A percentile compares a stretch with the other conserved stretches of the same genome.
Conservation (phyloP, 2,888 invertebrate genomes). For the Synanthedon andrenaeformis region DNA sequence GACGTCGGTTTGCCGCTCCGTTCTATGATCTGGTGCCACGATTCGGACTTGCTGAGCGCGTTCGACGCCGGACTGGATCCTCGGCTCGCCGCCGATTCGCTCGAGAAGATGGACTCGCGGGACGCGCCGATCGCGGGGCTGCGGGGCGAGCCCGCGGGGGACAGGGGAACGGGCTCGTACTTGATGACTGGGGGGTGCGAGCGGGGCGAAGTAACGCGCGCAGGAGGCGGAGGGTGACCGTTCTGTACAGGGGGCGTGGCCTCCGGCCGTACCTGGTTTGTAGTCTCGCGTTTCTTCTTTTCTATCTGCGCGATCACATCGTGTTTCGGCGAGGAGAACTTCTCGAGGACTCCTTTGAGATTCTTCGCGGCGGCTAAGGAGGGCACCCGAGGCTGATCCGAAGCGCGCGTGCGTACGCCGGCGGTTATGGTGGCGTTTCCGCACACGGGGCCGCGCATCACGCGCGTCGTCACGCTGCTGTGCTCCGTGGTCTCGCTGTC, state of each 20-base stretch:
- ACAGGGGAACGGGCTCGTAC: conserved; percentile 2
- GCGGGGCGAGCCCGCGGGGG: conserved; percentile 2
- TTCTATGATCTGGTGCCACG: conserved; percentile 80
- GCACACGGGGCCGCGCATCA: conserved; percentile 81
- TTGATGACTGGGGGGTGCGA: conserved; percentile 21
- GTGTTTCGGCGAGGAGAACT: conserved; percentile 41
- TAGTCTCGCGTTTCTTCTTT: conserved; percentile 27
- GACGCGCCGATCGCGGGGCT: conserved; percentile 4
- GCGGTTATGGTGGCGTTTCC: conserved; percentile 77
- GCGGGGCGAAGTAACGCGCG: conserved; percentile 19
- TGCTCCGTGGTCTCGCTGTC: conserved; percentile 68
- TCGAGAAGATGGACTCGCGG: conserved; percentile 42
- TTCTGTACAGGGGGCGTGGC: conserved; percentile 19
- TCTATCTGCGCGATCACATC: conserved; percentile 36
- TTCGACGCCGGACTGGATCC: conserved; percentile 40
- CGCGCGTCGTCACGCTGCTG: conserved; percentile 74
- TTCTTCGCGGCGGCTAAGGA: conserved; percentile 57
- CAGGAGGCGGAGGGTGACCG: conserved; percentile 26
- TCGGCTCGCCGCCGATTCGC: conserved; percentile 33
- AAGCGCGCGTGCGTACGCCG: conserved; percentile 69
- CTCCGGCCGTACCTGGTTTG: conserved; percentile 41
- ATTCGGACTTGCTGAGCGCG: conserved; percentile 78
- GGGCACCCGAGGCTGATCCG: conserved; percentile 39
- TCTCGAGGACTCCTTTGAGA: conserved; percentile 69
- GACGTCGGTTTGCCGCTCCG: conserved; percentile 44